Evolutionary conservation across 2,113 vertebrate species (phyloP), one percentile per base, ranked within the genome.

Genomic region (Varanus salvator): DNA sequence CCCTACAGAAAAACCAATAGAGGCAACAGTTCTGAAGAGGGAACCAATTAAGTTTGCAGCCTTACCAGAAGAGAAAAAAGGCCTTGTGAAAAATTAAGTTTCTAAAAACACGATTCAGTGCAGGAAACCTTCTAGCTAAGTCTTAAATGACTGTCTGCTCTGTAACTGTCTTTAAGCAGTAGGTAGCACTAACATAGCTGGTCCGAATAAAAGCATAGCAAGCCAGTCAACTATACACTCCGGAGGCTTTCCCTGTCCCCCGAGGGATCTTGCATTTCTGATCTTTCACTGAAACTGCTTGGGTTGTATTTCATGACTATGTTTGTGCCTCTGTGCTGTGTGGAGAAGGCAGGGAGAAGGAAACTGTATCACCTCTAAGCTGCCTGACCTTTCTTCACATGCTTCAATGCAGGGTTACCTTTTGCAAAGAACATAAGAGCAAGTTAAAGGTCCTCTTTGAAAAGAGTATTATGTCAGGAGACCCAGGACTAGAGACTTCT

Each of bases 281-380:
- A 85, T 64, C 80, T 91, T 74, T 69, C 80, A 57, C 50, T 78
- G 80, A 87, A 91, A 84, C 60, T 71, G 27, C 74, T 69, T 87
- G 80, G 71, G 74, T 78, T 87, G 86, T 57, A 76, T 91, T 91
- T 87, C 74, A 84, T 84, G 60, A 84, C n/a, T 44, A 54, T 57
- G 60, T 82, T 86, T 84, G 50, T 25, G 7, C 48, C 50, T 72
- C 78, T 88, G 27, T 68, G 48, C 25, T 52, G 14, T 77, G 52
- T 15, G 1, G 31, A 21, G 80, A 23, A 4, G 9, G 8, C 6
- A 6, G 3, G 6, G 15, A 72, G 3, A 3, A 54, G 38, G 75
- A 50, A 50, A 57, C 29, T 52, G 69, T 31, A 25, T 3, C n/a
- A 72, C 21, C 48, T 12, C 76, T 48, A 27, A 50, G 29, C 6